These are phyloP conservation scores for Platalea minor DNA, from an alignment of 2,797 vertebrate species.

Conservation along the genomic window DNA sequence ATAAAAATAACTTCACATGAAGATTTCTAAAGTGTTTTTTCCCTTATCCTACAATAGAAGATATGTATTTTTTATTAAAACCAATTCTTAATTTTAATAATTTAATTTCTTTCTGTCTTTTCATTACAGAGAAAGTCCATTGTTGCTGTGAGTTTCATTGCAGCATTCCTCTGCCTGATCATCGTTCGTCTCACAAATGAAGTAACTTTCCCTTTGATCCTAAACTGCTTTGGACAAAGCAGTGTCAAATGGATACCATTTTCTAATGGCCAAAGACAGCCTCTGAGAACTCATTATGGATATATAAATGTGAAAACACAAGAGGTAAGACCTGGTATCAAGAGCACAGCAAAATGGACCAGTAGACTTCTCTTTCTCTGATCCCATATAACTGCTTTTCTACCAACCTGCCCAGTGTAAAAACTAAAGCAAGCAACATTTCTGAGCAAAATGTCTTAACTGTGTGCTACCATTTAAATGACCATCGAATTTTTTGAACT, in stretches of 20 bases:
- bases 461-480: not conserved
- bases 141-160: constrained; percentile 84
- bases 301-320: constrained; percentile 90
- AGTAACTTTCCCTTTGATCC: constrained; percentile 85
- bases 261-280: constrained; percentile 80
- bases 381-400: not conserved
- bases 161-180: constrained; percentile 86
- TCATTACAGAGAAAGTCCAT: constrained; percentile 86
- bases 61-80: not conserved
- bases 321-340: constrained; percentile 82
- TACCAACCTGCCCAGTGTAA: not conserved
- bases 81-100: not conserved
- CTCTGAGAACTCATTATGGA: constrained; percentile 85
- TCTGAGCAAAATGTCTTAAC: not conserved
- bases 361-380: not conserved
- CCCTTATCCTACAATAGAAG: not conserved
- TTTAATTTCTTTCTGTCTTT: constrained; percentile 1
- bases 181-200: constrained; percentile 83
- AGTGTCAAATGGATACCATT: constrained; percentile 83
- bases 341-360: not conserved
- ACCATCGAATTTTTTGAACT: not conserved
- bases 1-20: not conserved
- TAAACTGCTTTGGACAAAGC: constrained; percentile 86
- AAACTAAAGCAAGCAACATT: not conserved
- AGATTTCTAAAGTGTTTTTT: not conserved